These are phyloP conservation scores for Neoitamus cyanurus DNA, from an alignment of 2,888 invertebrate species.

Conservation along the genomic window DNA sequence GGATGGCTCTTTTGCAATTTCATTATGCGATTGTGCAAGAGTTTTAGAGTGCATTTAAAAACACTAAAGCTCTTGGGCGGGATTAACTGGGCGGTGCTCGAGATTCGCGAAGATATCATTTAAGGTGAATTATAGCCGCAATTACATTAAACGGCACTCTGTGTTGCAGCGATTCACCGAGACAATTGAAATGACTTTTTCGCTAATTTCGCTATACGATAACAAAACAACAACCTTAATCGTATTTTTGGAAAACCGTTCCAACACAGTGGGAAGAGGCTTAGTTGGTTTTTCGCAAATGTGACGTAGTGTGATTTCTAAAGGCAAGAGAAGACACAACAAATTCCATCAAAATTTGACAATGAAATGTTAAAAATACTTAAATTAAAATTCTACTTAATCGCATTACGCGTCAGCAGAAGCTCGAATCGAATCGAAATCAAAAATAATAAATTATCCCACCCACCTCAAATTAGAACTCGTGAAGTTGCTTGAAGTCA, in stretches of 20 bases:
- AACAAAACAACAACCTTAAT: too few relatives aligned
- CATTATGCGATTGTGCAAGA: not conserved
- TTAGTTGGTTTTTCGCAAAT: too few relatives aligned
- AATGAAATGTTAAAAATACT: too few relatives aligned
- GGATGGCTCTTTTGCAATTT: not conserved
- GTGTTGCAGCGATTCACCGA: not conserved
- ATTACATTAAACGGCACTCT: not conserved
- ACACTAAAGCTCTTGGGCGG: not conserved
- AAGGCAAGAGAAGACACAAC: too few relatives aligned
- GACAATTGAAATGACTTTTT: not conserved
- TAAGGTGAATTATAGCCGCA: not conserved
- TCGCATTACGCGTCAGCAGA: too few relatives aligned
- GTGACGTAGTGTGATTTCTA: too few relatives aligned
- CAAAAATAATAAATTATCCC: not conserved
- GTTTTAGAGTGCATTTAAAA: not conserved
- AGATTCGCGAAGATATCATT: not conserved
- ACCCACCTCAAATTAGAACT: not conserved
- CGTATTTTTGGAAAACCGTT: too few relatives aligned
- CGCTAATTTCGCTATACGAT: too few relatives aligned
- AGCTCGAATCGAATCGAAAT: not conserved
- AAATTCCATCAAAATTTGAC: too few relatives aligned
- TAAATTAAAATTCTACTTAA: too few relatives aligned
- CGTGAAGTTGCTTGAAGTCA: not conserved
- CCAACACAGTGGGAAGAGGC: too few relatives aligned
- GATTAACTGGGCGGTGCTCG: not conserved